These are phyloP conservation scores for Antrozous pallidus DNA, from an alignment of 2,797 vertebrate genomes.

Conservation along the genomic window DNA sequence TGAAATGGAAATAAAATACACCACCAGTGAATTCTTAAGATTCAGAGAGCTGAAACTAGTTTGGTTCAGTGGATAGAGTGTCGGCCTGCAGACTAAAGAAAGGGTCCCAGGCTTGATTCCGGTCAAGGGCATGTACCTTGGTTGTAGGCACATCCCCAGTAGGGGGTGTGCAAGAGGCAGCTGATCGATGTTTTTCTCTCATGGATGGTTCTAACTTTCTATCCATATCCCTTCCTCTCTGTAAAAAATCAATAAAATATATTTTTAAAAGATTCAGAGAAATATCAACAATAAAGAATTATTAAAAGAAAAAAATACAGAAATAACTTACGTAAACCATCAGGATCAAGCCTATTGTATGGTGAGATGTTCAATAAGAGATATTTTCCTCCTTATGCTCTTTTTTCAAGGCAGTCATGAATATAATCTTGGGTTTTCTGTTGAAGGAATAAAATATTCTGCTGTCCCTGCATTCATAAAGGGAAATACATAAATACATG, in stretches of 20 bases:
- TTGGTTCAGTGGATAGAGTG: too few species aligned
- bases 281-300: too few species aligned
- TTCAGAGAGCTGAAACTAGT: too few species aligned
- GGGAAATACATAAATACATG: neutral
- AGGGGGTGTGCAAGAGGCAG: too few species aligned
- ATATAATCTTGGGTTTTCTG: conserved; percentile 1
- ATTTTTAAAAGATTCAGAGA: neutral
- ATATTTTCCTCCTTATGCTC: neutral
- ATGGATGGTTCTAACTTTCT: too few species aligned
- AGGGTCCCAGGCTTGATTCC: too few species aligned
- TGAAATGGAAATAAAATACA: neutral
- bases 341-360: neutral
- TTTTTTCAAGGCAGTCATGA: neutral
- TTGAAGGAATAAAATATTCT: neutral
- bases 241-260: too few species aligned
- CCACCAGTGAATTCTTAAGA: neutral
- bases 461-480: neutral
- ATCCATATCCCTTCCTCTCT: too few species aligned
- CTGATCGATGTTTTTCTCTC: too few species aligned
- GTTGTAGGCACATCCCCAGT: too few species aligned
- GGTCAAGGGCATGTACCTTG: too few species aligned
- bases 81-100: too few species aligned
- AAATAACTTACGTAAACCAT: neutral
- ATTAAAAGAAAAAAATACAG: neutral
- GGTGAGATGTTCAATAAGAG: neutral